These are phyloP conservation scores for Anniella stebbinsi DNA, from an alignment of 2,797 vertebrate species.

Conservation along the genomic window DNA sequence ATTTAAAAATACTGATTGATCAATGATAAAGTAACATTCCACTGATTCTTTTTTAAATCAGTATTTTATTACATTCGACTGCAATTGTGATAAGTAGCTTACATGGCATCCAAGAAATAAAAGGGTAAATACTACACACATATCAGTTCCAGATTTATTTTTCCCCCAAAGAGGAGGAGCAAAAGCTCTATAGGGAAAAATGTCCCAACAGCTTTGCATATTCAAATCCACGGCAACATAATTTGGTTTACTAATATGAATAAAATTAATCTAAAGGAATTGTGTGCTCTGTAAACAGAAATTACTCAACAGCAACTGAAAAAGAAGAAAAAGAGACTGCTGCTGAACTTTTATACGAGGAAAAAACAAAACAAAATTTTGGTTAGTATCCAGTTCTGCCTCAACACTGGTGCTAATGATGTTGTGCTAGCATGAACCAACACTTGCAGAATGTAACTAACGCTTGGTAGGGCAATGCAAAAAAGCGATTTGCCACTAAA, in stretches of 20 bases:
- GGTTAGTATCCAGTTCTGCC: too few species aligned
- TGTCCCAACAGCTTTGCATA: constrained; percentile 61
- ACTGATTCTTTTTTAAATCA: constrained; percentile 23
- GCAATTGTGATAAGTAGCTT: constrained; percentile 62
- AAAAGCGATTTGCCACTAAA: too few species aligned
- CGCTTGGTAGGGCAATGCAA: too few species aligned
- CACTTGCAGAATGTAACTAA: too few species aligned
- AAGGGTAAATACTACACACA: constrained; percentile 35
- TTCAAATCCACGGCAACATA: constrained; percentile 57
- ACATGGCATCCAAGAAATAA: constrained; percentile 55
- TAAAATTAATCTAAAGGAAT: constrained; percentile 71
- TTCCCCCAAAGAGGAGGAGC: constrained; percentile 42
- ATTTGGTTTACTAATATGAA: constrained; percentile 64
- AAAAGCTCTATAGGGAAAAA: constrained; percentile 26
- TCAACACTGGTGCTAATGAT: too few species aligned
- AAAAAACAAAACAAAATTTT: background rate
- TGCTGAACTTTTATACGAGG: background rate
- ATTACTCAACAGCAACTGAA: constrained; percentile 54
- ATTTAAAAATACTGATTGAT: constrained; percentile 8
- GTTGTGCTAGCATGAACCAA: too few species aligned
- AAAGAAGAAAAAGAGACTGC: background rate
- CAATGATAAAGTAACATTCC: constrained; percentile 37
- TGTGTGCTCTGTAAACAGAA: constrained; percentile 69
- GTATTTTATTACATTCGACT: constrained; percentile 48
- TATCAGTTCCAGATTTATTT: constrained; percentile 50